Percentiles rank a stretch among this genome's conserved stretches.
phyloP scores from a whole-genome alignment of 2,113 vertebrate species.

The Cranoglanis bouderius region DNA sequence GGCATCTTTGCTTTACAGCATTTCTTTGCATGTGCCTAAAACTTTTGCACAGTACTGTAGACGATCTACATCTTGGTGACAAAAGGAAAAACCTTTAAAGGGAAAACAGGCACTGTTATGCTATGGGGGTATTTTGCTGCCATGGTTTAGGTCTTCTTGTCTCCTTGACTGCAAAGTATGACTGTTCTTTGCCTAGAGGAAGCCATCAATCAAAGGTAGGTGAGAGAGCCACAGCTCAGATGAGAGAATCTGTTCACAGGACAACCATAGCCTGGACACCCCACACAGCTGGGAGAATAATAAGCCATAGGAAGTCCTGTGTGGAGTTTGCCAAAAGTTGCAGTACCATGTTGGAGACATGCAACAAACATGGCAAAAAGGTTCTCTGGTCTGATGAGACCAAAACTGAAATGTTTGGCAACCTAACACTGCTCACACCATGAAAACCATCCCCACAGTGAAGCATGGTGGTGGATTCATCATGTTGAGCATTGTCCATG shows the following conservation, averaged over 20 bases:
- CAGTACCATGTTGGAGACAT: background rate
- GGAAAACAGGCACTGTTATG: background rate
- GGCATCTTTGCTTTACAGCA: too few relatives aligned
- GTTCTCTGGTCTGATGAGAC: background rate
- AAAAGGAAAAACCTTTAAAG: background rate
- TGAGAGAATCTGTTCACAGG: background rate
- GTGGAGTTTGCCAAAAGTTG: background rate
- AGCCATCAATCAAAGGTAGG: background rate
- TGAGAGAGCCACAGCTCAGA: background rate
- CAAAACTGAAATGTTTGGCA: background rate
- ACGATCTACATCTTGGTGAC: background rate
- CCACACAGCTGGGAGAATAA: background rate
- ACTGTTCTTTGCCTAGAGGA: background rate
- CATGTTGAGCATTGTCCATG: background rate
- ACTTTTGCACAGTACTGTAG: too few relatives aligned
- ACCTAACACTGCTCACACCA: background rate
- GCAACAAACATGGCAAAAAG: background rate
- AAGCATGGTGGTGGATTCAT: background rate
- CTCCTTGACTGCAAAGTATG: background rate
- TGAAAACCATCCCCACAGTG: background rate
- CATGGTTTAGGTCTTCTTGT: background rate
- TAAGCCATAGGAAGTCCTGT: background rate
- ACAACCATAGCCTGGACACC: background rate
- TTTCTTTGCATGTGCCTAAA: too few relatives aligned
- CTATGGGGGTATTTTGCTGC: background rate